Conservation (phyloP, 2,113 vertebrate genomes). For the Gambusia holbrooki region DNA sequence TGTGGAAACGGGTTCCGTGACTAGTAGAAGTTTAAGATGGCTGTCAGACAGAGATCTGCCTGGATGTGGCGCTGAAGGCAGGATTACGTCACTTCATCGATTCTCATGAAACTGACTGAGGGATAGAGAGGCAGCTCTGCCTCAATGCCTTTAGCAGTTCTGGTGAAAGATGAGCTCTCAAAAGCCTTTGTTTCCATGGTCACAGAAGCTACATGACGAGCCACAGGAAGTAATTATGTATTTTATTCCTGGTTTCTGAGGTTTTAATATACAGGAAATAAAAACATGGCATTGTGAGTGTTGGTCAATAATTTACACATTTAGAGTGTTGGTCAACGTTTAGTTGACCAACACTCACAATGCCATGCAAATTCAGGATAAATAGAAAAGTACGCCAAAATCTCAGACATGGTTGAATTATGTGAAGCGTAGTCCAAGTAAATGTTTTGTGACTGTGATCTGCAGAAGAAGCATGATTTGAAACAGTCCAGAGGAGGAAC, state of each 20-base stretch:
- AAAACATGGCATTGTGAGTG: too few species aligned
- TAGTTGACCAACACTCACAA: neutral
- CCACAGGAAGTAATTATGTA: too few species aligned
- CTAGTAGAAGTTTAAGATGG: conserved; percentile 61
- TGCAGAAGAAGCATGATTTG: too few species aligned
- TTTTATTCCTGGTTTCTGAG: too few species aligned
- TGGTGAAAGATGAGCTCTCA: neutral
- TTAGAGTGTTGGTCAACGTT: too few species aligned
- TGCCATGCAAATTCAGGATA: neutral
- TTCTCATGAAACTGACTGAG: neutral
- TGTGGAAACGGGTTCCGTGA: conserved; percentile 63
- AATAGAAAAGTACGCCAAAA: neutral
- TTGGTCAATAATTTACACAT: too few species aligned
- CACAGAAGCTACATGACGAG: conserved; percentile 15
- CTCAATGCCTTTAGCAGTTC: conserved; percentile 9
- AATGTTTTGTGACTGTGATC: too few species aligned
- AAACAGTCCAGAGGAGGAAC: neutral
- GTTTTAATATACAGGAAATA: too few species aligned
- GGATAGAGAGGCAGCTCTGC: conserved; percentile 1
- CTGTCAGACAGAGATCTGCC: conserved; percentile 50
- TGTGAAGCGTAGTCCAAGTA: neutral
- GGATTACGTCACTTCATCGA: neutral
- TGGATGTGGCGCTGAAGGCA: neutral
- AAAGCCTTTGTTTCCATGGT: conserved; percentile 52
- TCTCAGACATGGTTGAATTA: neutral